Evolutionary conservation across 2,797 vertebrate genomes (phyloP), one percentile per base, ranked within the genome.

Genomic region (Enteromius radiatus): DNA sequence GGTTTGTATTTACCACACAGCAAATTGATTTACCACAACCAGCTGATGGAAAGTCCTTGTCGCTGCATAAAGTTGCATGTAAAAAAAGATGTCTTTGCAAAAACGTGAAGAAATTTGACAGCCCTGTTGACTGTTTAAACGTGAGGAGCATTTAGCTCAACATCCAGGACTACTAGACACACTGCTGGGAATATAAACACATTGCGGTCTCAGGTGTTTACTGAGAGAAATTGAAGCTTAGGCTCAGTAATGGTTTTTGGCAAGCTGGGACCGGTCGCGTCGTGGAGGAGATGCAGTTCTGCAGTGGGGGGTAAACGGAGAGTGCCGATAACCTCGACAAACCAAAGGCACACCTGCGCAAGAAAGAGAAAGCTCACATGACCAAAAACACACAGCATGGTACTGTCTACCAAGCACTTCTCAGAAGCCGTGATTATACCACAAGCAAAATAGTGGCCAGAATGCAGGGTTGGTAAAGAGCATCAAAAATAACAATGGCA

Each of bases 141-240:
- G 43, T 81, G 41, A 83, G 52, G 23, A 80, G 71, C 84, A 64
- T 84, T 85, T 82, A 78, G 38, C 41, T 80, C 59, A 63, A 45
- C 63, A 71, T 70, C 70, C 65, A 76, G 68, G 67, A 76, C 47
- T 64, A 38, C 64, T 47, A 31, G 49, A 77, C 80, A 19, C 54
- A 71, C 69, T 61, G 43, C 76, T 36, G 47, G 65, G 65, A 75
- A 78, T 82, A 81, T 80, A 87, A 87, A 79, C 61, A 76, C 78
- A 78, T 38, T 52, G 69, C 36, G 5, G 84, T 71, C 69, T 86
- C 80, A 68, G 84, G 69, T 87, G 83, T 87, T 87, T 86, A 84
- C 87, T 65, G 80, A 67, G 38, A 84, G 77, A 87, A 87, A 88
- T 87, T 82, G 80, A 77, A 87, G 77, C 61, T 76, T 71, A 73